Percentiles rank a stretch among this genome's conserved stretches.
Evolutionary conservation across 2,797 vertebrate species (phyloP).

Genomic region (Myiotriccus ornatus): DNA sequence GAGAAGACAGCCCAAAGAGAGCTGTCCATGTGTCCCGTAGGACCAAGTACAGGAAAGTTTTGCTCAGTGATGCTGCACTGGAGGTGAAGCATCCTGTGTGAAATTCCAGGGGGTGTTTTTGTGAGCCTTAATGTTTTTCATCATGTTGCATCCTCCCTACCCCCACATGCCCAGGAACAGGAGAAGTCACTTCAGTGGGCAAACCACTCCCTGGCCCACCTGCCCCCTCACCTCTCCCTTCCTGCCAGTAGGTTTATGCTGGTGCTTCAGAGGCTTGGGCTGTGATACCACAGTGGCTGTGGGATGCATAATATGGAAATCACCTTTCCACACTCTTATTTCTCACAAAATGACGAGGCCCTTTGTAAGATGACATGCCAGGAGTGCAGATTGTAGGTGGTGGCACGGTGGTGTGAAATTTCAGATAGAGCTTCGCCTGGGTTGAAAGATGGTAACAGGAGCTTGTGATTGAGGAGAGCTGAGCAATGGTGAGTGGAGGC

Average conservation of each 20-base stretch:
- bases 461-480: neutral
- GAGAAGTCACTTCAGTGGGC: neutral
- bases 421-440: neutral
- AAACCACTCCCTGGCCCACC: neutral
- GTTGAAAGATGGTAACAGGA: neutral
- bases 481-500: neutral
- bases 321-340: neutral
- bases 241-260: neutral
- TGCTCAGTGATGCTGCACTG: neutral
- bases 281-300: neutral
- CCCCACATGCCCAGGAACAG: accelerated
- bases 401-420: neutral
- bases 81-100: neutral
- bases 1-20: neutral
- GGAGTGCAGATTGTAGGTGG: neutral
- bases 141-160: neutral
- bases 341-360: neutral
- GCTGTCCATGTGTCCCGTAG: neutral
- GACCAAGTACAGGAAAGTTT: neutral
- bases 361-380: neutral
- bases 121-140: neutral
- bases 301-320: neutral
- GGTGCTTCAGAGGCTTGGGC: neutral
- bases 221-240: neutral
- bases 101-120: neutral